A percentile compares a stretch with the other conserved stretches of the same genome.
Conservation (phyloP, 2,797 vertebrate species). For the Lacerta agilis region DNA sequence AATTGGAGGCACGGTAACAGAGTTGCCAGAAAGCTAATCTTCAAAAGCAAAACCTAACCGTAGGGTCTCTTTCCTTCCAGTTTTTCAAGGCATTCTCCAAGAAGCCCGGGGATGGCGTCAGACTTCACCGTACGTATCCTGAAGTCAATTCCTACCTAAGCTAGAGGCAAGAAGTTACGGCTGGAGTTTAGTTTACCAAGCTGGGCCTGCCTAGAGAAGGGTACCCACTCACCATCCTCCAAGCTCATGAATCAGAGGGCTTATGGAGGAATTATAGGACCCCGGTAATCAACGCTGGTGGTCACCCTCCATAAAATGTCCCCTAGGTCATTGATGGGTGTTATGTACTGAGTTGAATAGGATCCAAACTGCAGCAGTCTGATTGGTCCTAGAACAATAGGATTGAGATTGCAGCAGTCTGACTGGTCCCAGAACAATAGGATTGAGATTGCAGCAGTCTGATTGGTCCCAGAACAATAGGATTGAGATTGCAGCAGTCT, state of each 20-base stretch:
- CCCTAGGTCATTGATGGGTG: neutral
- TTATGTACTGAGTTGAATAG: too few relatives aligned
- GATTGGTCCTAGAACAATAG: too few relatives aligned
- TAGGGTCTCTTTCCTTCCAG: conserved; percentile 74
- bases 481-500: too few relatives aligned
- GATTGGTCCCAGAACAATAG: too few relatives aligned
- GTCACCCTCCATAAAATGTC: neutral
- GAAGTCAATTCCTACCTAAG: neutral
- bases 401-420: too few relatives aligned
- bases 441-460: too few relatives aligned
- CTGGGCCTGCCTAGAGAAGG: neutral
- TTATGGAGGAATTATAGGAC: too few relatives aligned
- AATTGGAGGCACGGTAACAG: rapidly evolving
- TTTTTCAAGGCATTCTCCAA: conserved; percentile 90
- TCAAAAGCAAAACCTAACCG: neutral
- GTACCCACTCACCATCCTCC: neutral
- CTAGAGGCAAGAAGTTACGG: neutral
- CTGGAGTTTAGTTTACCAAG: conserved; percentile 24
- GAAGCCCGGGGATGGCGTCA: conserved; percentile 71
- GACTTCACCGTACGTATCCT: conserved; percentile 80
- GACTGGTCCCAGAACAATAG: too few relatives aligned
- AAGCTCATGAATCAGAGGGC: neutral
- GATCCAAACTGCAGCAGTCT: too few relatives aligned
- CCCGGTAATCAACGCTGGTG: neutral
- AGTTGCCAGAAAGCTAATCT: too few relatives aligned